A percentile compares a stretch with the other conserved stretches of the same genome.
These are phyloP conservation scores for Thamnaconus septentrionalis DNA, from an alignment of 2,113 vertebrate genomes.

Conservation along the genomic window DNA sequence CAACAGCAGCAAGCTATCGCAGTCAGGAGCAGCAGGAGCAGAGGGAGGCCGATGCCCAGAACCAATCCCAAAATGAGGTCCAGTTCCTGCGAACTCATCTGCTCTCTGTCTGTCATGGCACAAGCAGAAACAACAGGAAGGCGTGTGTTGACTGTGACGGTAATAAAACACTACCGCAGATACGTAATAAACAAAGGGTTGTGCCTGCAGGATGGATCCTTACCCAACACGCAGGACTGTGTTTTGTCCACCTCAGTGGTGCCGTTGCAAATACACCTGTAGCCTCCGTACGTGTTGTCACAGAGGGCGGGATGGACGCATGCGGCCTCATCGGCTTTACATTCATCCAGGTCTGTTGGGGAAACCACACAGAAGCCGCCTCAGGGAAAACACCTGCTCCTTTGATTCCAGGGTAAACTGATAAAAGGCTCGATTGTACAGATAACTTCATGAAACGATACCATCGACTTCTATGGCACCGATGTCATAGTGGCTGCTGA, in stretches of 20 bases:
- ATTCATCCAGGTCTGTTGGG: constrained; percentile 79
- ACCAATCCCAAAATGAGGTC: constrained; percentile 75
- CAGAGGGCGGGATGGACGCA: constrained; percentile 72
- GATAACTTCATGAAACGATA: constrained; percentile 33
- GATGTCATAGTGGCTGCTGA: constrained; percentile 67
- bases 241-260: constrained; percentile 64
- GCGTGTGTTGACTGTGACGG: not conserved
- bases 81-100: not conserved
- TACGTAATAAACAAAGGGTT: too few species aligned
- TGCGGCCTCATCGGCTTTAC: constrained; percentile 52
- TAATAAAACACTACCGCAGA: not conserved
- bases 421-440: too few species aligned
- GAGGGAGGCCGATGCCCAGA: constrained; percentile 80
- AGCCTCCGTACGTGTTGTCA: constrained; percentile 80
- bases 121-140: not conserved
- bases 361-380: not conserved
- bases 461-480: constrained; percentile 66
- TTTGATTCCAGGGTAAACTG: too few species aligned
- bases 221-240: constrained; percentile 73
- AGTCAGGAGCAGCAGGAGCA: constrained; percentile 76
- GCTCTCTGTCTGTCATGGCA: constrained; percentile 34
- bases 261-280: constrained; percentile 80
- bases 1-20: constrained; percentile 71
- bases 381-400: not conserved
- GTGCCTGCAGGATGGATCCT: not conserved